Evolutionary conservation across 2,113 vertebrate species (phyloP).

Genomic region (Pluvianellus socialis): DNA sequence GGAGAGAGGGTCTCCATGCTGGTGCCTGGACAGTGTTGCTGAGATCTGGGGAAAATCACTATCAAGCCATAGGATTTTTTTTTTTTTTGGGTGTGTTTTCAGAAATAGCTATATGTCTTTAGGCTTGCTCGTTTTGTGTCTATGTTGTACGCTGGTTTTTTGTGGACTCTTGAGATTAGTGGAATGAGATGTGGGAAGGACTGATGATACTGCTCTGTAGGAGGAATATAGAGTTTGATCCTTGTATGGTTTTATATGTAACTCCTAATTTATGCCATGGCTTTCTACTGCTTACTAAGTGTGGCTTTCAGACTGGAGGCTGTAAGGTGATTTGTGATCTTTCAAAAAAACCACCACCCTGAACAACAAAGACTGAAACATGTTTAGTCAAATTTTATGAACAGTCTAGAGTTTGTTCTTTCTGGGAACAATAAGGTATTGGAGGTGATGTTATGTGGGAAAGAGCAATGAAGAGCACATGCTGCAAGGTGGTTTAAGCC

Average conservation of each 20-base stretch:
- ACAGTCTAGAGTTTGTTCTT: neutral
- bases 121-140: neutral
- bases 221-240: neutral
- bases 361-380: neutral
- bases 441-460: neutral
- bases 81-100: neutral
- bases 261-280: neutral
- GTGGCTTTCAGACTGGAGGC: neutral
- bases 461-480: neutral
- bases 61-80: neutral
- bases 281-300: neutral
- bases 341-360: neutral
- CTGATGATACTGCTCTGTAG: neutral
- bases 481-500: neutral
- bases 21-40: neutral
- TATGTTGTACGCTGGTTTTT: neutral
- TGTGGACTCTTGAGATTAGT: neutral
- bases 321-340: neutral
- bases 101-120: neutral
- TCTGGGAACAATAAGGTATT: neutral
- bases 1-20: neutral
- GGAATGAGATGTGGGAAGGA: neutral
- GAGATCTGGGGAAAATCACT: neutral
- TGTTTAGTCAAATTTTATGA: neutral
- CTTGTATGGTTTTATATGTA: neutral